Evolutionary conservation across 35 echinoderm and acorn worm species (phyloP).

Genomic region (Diadema setosum): DNA sequence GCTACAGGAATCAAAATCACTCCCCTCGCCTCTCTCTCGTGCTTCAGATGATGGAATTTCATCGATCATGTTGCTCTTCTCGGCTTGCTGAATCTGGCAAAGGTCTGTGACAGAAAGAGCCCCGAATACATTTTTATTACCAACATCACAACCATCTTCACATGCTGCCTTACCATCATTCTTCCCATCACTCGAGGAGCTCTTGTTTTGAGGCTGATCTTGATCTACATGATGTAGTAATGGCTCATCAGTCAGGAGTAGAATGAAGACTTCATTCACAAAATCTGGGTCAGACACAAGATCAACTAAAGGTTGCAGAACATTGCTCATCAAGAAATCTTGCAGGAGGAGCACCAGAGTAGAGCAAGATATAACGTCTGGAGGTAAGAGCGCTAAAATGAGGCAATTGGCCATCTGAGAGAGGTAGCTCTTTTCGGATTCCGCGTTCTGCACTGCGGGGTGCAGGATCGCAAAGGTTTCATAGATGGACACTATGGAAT

Average conservation of each 20-base stretch:
- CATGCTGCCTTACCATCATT: too few relatives aligned
- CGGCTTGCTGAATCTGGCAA: too few relatives aligned
- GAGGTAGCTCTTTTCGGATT: neutral
- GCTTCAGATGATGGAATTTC: too few relatives aligned
- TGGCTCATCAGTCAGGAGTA: neutral
- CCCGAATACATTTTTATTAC: too few relatives aligned
- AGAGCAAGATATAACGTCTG: neutral
- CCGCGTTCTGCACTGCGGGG: neutral
- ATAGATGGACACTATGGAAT: neutral
- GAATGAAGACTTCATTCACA: neutral
- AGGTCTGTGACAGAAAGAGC: too few relatives aligned
- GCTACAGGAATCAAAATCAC: too few relatives aligned
- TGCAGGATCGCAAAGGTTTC: slow-evolving; percentile 5
- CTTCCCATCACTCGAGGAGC: too few relatives aligned
- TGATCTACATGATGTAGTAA: too few relatives aligned
- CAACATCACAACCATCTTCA: too few relatives aligned
- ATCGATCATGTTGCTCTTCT: too few relatives aligned
- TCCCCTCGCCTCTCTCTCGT: too few relatives aligned
- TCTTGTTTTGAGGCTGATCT: too few relatives aligned
- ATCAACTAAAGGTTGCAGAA: neutral
- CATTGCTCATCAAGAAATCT: neutral
- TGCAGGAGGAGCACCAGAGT: neutral
- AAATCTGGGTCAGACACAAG: slow-evolving; percentile 1
- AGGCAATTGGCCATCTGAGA: neutral
- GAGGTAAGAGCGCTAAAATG: neutral